Conservation (phyloP, 92 coral and sea anemone genomes). For the Nematostella vectensis region DNA sequence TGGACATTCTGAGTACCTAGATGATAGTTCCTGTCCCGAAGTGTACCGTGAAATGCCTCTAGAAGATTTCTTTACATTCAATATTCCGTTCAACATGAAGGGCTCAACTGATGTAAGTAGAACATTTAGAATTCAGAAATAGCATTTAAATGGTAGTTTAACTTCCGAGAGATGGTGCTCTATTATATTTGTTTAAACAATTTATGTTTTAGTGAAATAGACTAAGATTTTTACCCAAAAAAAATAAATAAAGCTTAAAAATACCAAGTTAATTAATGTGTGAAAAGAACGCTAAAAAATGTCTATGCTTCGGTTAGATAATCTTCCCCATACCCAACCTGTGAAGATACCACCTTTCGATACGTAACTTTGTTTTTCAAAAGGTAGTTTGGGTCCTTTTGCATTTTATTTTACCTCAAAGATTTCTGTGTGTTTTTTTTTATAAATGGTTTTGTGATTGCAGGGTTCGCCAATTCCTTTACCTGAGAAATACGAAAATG, state of each 20-base stretch:
- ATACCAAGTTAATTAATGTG: no score
- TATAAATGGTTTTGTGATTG: background rate
- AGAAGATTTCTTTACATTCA: slow-evolving; percentile 75
- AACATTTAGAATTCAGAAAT: background rate
- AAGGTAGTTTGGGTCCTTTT: background rate
- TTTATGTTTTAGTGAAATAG: no score
- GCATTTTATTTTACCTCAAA: background rate
- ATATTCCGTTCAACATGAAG: slow-evolving; percentile 88
- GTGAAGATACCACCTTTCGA: no score
- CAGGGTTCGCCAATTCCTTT: slow-evolving; percentile 84
- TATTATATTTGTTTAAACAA: no score
- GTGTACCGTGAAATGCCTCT: slow-evolving; percentile 73
- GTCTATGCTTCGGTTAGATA: no score
- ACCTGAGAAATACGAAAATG: slow-evolving; percentile 74
- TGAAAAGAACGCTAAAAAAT: no score
- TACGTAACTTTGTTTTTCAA: no score
- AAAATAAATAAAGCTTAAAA: background rate
- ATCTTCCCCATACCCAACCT: no score
- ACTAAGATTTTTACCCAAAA: no score
- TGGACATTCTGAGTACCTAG: slow-evolving; percentile 17
- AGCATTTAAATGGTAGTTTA: background rate
- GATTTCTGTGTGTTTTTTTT: background rate
- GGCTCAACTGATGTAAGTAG: slow-evolving; percentile 89
- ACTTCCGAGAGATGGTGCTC: no score
- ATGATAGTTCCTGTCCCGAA: slow-evolving; percentile 5